A percentile compares a stretch with the other conserved stretches of the same genome.
Evolutionary conservation across 2,113 vertebrate genomes (phyloP).

Genomic region (Eretmodus cyanostictus): DNA sequence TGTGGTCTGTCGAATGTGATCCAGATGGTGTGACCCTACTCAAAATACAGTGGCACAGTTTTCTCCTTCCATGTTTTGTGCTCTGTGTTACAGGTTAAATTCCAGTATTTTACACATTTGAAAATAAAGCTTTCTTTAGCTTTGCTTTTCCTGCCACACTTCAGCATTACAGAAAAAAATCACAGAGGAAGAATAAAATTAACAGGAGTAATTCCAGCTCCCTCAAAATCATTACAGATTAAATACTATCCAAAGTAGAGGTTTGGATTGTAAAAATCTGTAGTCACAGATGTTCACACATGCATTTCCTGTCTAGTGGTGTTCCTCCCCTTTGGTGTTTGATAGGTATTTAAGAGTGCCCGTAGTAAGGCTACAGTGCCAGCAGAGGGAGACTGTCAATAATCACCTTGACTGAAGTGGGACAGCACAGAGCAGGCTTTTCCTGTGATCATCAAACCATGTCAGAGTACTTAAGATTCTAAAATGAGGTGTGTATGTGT

Average conservation of each 20-base stretch:
- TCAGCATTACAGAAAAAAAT: neutral
- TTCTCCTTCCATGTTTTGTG: neutral
- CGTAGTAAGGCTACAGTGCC: conserved; percentile 1
- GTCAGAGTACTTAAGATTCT: neutral
- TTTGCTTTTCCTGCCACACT: neutral
- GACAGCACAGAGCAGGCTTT: neutral
- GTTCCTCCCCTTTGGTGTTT: neutral
- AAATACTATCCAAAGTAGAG: neutral
- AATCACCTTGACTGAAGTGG: neutral
- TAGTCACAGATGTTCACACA: neutral
- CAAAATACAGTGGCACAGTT: neutral
- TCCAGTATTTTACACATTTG: neutral
- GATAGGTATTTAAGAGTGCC: neutral
- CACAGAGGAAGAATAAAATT: neutral
- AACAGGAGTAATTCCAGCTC: neutral
- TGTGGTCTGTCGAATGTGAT: neutral
- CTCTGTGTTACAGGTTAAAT: neutral
- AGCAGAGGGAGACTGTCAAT: conserved; percentile 43
- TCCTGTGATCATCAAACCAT: neutral
- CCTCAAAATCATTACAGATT: neutral
- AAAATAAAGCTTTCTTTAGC: neutral
- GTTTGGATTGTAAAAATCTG: neutral
- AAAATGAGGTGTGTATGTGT: neutral
- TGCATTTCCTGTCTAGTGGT: neutral
- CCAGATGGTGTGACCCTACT: neutral